Conservation (phyloP, 2,888 invertebrate species). For the Frankliniella fusca region DNA sequence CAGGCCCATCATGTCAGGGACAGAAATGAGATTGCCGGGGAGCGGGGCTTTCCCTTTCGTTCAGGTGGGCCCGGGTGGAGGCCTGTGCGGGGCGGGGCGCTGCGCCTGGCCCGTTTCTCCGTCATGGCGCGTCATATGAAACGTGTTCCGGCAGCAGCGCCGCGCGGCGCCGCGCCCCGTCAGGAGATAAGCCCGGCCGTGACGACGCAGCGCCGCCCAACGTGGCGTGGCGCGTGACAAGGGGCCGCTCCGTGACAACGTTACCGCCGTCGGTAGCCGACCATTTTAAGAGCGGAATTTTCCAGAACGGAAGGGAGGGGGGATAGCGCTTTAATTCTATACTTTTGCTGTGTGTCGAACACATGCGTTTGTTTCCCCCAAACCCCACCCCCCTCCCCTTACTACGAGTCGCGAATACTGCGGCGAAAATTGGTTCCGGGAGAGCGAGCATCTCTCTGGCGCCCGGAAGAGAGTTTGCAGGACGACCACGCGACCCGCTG, state of each 20-base stretch:
- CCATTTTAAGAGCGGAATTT: not conserved
- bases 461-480: too few species aligned
- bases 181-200: not conserved
- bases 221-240: not conserved
- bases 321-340: too few species aligned
- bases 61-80: not conserved
- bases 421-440: too few species aligned
- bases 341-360: too few species aligned
- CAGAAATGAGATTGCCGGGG: not conserved
- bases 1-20: not conserved
- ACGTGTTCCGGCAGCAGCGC: conserved; percentile 16
- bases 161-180: not conserved
- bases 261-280: not conserved
- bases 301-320: too few species aligned
- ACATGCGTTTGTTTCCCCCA: too few species aligned
- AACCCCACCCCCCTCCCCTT: too few species aligned
- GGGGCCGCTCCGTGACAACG: too few species aligned
- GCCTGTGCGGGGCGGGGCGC: not conserved
- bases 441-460: too few species aligned
- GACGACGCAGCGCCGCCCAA: not conserved
- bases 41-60: not conserved
- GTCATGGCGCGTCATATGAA: conserved; percentile 18
- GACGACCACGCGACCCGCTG: not conserved
- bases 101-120: not conserved
- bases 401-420: too few species aligned